These are phyloP conservation scores for Urocyon cinereoargenteus DNA, from an alignment of 2,797 vertebrate species.

Conservation along the genomic window DNA sequence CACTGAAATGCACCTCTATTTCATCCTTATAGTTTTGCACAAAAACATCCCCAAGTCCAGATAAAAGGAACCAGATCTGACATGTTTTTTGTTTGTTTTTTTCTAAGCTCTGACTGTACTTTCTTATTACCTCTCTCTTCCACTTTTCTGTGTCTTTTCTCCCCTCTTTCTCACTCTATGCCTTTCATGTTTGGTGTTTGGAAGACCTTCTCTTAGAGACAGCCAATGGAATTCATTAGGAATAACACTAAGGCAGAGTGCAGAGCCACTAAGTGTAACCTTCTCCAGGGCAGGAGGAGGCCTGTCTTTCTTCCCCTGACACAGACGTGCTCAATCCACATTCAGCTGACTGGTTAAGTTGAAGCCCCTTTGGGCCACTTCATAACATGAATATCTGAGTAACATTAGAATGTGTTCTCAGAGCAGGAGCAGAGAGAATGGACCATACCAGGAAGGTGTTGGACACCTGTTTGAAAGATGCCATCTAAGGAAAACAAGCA, in stretches of 20 bases:
- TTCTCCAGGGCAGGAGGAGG: not conserved
- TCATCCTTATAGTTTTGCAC: not conserved
- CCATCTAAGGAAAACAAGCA: not conserved
- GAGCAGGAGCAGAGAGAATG: not conserved
- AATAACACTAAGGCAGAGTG: not conserved
- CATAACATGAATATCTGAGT: not conserved
- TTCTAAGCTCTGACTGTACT: not conserved
- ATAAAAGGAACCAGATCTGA: not conserved
- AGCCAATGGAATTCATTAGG: not conserved
- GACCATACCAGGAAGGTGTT: not conserved
- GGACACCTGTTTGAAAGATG: not conserved
- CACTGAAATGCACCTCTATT: not conserved
- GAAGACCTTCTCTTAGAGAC: not conserved
- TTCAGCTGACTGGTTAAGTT: not conserved
- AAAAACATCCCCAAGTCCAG: not conserved
- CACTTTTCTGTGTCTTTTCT: not conserved
- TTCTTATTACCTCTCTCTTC: not conserved
- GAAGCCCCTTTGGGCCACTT: not conserved
- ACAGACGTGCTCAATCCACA: not conserved
- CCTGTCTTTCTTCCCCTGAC: not conserved
- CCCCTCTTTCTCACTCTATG: not conserved
- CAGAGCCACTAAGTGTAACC: not conserved
- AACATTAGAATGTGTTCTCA: not conserved
- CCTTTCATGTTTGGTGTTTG: not conserved
- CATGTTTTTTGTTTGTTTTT: not conserved